Evolutionary conservation across 2,113 vertebrate species (phyloP), one percentile per base, ranked within the genome.

Genomic region (Sinosuthora webbiana): DNA sequence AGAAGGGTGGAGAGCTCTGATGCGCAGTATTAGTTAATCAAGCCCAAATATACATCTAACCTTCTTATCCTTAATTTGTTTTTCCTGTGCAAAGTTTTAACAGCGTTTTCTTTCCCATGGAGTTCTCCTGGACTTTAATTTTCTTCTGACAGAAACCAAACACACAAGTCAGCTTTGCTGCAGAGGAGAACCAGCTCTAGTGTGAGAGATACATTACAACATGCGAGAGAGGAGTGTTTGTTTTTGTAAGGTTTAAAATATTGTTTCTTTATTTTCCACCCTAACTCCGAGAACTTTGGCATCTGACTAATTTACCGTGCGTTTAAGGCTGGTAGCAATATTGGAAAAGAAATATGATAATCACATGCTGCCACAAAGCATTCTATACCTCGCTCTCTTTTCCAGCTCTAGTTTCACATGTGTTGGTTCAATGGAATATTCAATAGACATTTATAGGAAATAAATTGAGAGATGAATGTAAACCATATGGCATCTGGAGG

Each of bases 371-470:
- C 98, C 98, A 98, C 98, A 98, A 98, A 99, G 98, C 98, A 98
- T 98, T 98, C 98, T 97, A 97, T 96, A 96, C 98, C 96, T 97
- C 88, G 96, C 98, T 98, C 98, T 98, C 98, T 98, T 99, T 99
- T 98, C 98, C 98, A 99, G 98, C 98, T 98, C 98, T 97, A 97
- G 98, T 98, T 98, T 98, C 98, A 99, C 99, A 99, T 98, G 98
- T 98, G 98, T 98, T 99, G 98, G 98, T 98, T 98, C 98, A 95
- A 97, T 98, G 97, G 98, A 99, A 99, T 98, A 99, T 99, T 99
- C 98, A 99, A 98, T 98, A 98, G 98, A 99, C 99, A 99, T 99
- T 99, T 99, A 99, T 99, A 99, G 99, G 99, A 99, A 99, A 99
- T 99, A 99, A 99, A 99, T 99, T 99, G 99, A 99, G 98, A 99